Evolutionary conservation across 2,113 vertebrate species (phyloP).

Genomic region (Serinus canaria): DNA sequence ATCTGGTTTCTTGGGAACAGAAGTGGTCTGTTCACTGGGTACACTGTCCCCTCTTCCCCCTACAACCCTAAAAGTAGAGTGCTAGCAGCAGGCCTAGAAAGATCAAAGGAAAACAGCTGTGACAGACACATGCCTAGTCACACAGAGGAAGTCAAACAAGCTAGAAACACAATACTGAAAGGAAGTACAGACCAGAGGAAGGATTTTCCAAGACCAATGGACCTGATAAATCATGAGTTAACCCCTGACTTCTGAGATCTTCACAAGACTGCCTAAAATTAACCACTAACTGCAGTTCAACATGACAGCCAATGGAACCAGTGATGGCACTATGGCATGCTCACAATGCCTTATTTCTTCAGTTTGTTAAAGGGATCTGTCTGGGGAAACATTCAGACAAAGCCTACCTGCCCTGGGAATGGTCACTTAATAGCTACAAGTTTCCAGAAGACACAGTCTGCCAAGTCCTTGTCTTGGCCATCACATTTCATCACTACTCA

Average conservation of each 20-base stretch:
- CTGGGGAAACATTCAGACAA: background rate
- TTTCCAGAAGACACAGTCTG: background rate
- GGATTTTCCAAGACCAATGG: background rate
- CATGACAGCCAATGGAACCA: background rate
- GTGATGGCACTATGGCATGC: background rate
- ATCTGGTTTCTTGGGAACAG: background rate
- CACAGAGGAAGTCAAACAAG: background rate
- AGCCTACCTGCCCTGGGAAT: background rate
- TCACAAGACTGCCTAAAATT: background rate
- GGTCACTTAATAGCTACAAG: background rate
- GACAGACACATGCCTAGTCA: background rate
- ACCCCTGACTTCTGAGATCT: background rate
- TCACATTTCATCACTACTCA: background rate
- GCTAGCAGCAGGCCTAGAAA: background rate
- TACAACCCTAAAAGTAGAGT: background rate
- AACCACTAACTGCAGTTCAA: background rate
- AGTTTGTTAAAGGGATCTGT: background rate
- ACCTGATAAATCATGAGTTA: background rate
- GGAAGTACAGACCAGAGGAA: background rate
- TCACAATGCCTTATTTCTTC: background rate
- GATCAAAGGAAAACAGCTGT: background rate
- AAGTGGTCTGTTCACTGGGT: background rate
- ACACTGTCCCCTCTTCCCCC: background rate
- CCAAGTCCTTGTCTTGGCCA: background rate
- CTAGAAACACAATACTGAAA: background rate